phyloP scores from a whole-genome alignment of 2,888 invertebrate genomes.

The Leptodirus hochenwartii region DNA sequence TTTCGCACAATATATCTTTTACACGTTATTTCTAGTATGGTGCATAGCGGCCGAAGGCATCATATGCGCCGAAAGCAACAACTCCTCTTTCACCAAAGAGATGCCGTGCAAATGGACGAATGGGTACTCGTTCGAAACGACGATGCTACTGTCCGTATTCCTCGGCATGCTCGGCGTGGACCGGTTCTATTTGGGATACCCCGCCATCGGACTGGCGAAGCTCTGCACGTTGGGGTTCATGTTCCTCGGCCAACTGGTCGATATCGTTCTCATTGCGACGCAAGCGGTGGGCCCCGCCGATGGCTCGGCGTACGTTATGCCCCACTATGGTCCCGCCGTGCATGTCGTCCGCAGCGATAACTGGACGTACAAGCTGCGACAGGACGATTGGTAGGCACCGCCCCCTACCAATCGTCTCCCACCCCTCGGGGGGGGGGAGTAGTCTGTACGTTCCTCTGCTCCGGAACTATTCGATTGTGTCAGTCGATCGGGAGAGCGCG shows the following conservation, averaged over 20 bases:
- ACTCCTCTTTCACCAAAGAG: constrained; percentile 61
- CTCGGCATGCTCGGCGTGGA: constrained; percentile 97
- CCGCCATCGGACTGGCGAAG: constrained; percentile 86
- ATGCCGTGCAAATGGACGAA: constrained; percentile 94
- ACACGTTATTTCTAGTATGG: constrained; percentile 40
- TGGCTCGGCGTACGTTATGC: constrained; percentile 85
- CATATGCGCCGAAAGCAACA: constrained; percentile 60
- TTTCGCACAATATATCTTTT: constrained; percentile 6
- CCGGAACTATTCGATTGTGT: too few species aligned
- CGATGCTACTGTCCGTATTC: constrained; percentile 85
- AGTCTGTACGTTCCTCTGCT: too few species aligned
- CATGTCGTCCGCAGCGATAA: constrained; percentile 67
- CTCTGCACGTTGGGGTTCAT: constrained; percentile 92
- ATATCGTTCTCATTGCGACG: constrained; percentile 88
- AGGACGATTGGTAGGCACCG: constrained; percentile 65
- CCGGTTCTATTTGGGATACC: constrained; percentile 96
- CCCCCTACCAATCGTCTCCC: too few species aligned
- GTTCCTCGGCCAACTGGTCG: constrained; percentile 86
- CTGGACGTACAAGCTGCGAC: constrained; percentile 62
- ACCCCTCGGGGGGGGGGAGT: too few species aligned
- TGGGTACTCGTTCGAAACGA: constrained; percentile 84
- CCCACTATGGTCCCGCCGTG: constrained; percentile 81
- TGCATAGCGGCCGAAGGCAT: constrained; percentile 74
- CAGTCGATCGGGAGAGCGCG: too few species aligned
- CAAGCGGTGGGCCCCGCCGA: constrained; percentile 90